Conservation (phyloP, 2,113 vertebrate species). For the Brachypteracias leptosomus region DNA sequence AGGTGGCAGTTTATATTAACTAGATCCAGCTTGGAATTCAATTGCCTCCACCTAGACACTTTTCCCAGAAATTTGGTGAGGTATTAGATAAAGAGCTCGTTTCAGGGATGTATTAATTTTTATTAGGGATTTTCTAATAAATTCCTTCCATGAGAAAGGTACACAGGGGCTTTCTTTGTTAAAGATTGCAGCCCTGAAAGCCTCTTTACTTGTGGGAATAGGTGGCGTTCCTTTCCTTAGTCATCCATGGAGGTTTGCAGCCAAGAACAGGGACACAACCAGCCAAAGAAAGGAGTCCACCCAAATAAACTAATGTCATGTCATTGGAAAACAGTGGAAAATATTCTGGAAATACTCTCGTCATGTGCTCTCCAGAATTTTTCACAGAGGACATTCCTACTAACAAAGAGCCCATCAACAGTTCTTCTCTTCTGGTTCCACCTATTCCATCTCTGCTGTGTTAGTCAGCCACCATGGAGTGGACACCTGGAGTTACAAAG, state of each 20-base stretch:
- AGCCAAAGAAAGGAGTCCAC: constrained; percentile 6
- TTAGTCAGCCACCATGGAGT: background rate
- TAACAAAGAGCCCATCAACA: background rate
- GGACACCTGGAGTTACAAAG: background rate
- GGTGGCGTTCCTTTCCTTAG: constrained; percentile 1
- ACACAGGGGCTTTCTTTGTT: background rate
- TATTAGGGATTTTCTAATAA: background rate
- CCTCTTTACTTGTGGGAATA: background rate
- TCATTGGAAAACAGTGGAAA: constrained; percentile 1
- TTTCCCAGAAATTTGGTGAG: background rate
- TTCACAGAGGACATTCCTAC: background rate
- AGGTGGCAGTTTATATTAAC: constrained; percentile 10
- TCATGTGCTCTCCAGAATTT: background rate
- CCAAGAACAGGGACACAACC: background rate
- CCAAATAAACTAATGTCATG: background rate
- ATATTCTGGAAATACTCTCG: background rate
- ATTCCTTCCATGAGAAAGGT: background rate
- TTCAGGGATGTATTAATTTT: constrained; percentile 1
- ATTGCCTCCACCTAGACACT: background rate
- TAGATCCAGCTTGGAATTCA: background rate
- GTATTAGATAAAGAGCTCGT: background rate
- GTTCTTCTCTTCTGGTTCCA: background rate
- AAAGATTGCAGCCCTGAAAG: background rate
- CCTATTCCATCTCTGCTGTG: background rate
- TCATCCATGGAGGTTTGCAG: background rate